Evolutionary conservation across 2,888 invertebrate species (phyloP), one percentile per base, ranked within the genome.

Genomic region (Ectemnius continuus): DNA sequence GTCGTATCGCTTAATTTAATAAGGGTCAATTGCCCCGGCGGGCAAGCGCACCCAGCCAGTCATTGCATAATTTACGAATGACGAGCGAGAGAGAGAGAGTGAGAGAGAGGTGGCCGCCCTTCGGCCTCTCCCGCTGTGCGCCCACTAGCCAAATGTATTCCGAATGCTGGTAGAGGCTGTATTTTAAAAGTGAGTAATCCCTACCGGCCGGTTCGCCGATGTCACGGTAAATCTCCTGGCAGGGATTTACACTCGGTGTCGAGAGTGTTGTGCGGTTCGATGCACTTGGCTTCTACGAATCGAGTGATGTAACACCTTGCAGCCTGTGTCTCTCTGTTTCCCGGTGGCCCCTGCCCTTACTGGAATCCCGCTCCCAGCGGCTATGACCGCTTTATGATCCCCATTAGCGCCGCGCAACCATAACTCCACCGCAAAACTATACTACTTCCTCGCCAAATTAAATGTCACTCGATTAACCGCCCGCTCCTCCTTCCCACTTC

Each of bases 1-100:
- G 85, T 84, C 81, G 68, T 62, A 63, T 76, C 84, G 77, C 76
- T 85, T 85, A 78, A 84, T 82, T 83, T 83, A 82, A 85, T 86
- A 84, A 86, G 84, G 81, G 81, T 85, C 81, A 82, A 85, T 86
- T 82, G 82, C 76, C 78, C 74, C 63, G 70, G 52, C 67, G 71
- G 75, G 70, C 70, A 82, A 76, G 76, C 68, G 68, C 67, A 67
- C 70, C 66, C 75, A 70, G 60, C 14, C 52, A 16, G 52, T 76
- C 75, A 20, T 82, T 84, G 79, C 80, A 83, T 85, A 84, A 85
- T 84, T 85, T 81, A 80, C 81, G 76, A 83, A 82, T 83, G 73
- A 81, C 52, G 56, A 64, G n/a, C n/a, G n/a, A n/a, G n/a, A n/a
- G n/a, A n/a, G n/a, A n/a, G n/a, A n/a, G n/a, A n/a, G n/a, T n/a